Conservation (phyloP, 2,888 invertebrate species). For the Phytoseiulus persimilis region DNA sequence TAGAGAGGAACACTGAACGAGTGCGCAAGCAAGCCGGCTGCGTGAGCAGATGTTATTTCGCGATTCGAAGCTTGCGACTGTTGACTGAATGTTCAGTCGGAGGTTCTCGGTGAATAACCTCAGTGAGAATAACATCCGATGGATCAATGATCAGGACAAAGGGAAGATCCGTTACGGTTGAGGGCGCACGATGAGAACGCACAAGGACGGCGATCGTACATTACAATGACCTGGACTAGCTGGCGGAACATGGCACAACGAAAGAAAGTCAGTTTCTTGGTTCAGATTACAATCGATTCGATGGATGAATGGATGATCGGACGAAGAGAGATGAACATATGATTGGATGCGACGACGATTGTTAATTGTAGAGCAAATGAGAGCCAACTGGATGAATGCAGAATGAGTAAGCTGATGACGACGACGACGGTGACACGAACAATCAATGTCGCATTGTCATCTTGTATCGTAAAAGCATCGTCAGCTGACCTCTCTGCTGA, state of each 20-base stretch:
- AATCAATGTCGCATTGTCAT: not conserved
- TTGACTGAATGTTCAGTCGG: not conserved
- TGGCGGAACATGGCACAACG: not conserved
- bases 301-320: not conserved
- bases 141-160: not conserved
- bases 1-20: not conserved
- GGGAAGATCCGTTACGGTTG: not conserved
- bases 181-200: not conserved
- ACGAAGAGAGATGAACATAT: not conserved
- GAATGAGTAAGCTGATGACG: not conserved
- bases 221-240: constrained; percentile 5
- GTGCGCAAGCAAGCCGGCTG: not conserved
- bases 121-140: not conserved
- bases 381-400: not conserved
- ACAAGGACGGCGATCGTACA: not conserved
- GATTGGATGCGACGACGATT: not conserved
- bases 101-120: not conserved
- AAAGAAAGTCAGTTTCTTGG: not conserved
- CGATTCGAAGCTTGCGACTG: not conserved
- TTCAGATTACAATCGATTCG: not conserved
- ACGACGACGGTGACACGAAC: not conserved
- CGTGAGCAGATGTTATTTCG: not conserved
- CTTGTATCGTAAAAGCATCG: not conserved
- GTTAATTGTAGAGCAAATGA: not conserved
- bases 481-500: not conserved